Evolutionary conservation across 2,113 vertebrate species (phyloP), one percentile per base, ranked within the genome.

Genomic region (Rhinopomastus cyanomelas): DNA sequence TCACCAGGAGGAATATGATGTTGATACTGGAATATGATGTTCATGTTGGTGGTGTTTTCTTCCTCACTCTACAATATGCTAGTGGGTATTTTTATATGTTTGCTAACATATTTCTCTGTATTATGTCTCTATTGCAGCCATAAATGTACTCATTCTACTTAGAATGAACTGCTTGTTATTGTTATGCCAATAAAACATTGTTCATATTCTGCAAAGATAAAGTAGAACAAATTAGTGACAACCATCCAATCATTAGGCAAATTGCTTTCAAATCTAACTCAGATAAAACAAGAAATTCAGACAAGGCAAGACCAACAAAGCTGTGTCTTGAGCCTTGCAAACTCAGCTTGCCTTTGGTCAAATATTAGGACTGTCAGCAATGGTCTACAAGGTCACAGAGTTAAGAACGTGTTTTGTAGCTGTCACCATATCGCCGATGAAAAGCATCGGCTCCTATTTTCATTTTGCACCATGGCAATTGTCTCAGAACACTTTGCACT

Each of bases 11-110:
- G 5, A 74, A 44, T 49, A 30, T 6, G 9, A 57, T 32, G 5
- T 44, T 88, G 21, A 10, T 34, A 8, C 0, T 64, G 10, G 4
- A 42, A 44, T 49, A 30, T 6, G 9, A 53, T 32, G 5, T 44
- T 88, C 27, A 10, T 34, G 8, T 0, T 67, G 10, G 4, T 75
- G n/a, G 1, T 64, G 8, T 36, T 32, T 78, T 44, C 16, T 67
- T 87, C 30, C 9, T 69, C 10, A 1, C 3, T 19, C 36, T 39
- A 1, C 2, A 3, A 16, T 30, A 49, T 8, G 39, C 4, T 5
- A 36, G 21, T 21, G 26, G 20, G 53, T 0, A 9, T 62, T 78
- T 61, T 65, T 46, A 9, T 55, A 30, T 19, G 6, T 74, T 87
- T 80, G 4, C 6, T 60, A 51, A n/a, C 3, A 42, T 9, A 16